Percentiles rank a stretch among this genome's conserved stretches.
phyloP scores from a whole-genome alignment of 2,888 invertebrate genomes.

The Apamea crenata region DNA sequence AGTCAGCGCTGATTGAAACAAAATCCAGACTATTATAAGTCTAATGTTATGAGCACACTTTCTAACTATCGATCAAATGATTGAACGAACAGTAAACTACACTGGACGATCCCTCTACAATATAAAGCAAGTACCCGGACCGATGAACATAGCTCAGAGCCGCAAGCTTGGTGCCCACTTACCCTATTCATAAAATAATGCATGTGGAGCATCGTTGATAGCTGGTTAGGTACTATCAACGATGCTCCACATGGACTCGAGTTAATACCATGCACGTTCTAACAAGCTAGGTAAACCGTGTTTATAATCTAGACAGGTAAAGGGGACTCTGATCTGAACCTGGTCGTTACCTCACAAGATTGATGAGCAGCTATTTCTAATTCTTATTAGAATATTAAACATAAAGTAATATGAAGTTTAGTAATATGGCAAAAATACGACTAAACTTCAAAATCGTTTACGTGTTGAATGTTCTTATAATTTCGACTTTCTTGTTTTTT shows the following conservation, averaged over 20 bases:
- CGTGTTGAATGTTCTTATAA: not conserved
- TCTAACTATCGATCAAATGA: not conserved
- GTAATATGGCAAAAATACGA: not conserved
- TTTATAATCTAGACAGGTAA: slow-evolving; percentile 2
- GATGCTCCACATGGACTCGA: not conserved
- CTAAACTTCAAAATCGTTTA: not conserved
- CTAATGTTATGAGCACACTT: no score
- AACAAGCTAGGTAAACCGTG: slow-evolving; percentile 29
- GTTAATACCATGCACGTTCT: not conserved
- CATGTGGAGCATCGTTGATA: no score
- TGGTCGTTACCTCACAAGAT: not conserved
- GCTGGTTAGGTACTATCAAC: no score
- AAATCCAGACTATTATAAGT: not conserved
- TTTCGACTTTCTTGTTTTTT: not conserved
- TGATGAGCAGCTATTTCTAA: not conserved
- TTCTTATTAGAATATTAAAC: not conserved
- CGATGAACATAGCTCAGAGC: not conserved
- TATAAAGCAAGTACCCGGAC: not conserved
- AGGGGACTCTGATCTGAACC: not conserved
- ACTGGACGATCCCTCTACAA: not conserved
- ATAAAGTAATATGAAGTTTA: not conserved
- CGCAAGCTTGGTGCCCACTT: not conserved
- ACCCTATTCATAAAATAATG: not conserved
- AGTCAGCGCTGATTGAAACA: not conserved
- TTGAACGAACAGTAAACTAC: not conserved